Evolutionary conservation across 2,797 vertebrate genomes (phyloP).

Genomic region (Vireo griseus): DNA sequence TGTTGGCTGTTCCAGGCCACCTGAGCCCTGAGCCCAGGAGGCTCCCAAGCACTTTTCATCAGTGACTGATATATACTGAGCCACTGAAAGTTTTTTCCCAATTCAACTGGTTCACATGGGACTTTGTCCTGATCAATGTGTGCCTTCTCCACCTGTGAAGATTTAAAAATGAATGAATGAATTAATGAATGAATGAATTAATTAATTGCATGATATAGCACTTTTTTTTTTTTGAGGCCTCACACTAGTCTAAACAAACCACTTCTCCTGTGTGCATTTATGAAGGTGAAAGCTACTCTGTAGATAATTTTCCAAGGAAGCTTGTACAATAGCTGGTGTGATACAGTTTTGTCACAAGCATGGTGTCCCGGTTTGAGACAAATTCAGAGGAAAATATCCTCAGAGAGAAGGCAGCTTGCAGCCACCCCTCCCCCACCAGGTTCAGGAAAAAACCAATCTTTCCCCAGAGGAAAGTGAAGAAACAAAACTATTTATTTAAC

Average conservation of each 20-base stretch:
- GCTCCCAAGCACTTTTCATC: background rate
- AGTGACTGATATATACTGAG: background rate
- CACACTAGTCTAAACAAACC: background rate
- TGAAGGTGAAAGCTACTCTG: background rate
- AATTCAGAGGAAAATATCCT: too few species aligned
- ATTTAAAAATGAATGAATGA: background rate
- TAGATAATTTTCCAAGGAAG: background rate
- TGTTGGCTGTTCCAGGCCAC: background rate
- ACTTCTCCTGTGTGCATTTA: background rate
- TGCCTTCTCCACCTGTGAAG: background rate
- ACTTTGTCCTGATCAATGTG: background rate
- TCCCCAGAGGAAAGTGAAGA: too few species aligned
- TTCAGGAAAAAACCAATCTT: too few species aligned
- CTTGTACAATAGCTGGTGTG: background rate
- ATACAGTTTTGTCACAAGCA: background rate
- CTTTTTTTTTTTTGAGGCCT: background rate
- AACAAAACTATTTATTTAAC: too few species aligned
- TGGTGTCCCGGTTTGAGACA: too few species aligned
- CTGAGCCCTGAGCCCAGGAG: background rate
- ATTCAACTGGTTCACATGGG: background rate
- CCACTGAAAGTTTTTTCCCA: background rate
- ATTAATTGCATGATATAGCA: background rate
- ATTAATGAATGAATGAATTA: background rate
- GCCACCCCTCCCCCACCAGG: too few species aligned
- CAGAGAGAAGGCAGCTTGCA: too few species aligned